Evolutionary conservation across 35 echinoderm and acorn worm species (phyloP).

Genomic region (Apostichopus parvimensis): DNA sequence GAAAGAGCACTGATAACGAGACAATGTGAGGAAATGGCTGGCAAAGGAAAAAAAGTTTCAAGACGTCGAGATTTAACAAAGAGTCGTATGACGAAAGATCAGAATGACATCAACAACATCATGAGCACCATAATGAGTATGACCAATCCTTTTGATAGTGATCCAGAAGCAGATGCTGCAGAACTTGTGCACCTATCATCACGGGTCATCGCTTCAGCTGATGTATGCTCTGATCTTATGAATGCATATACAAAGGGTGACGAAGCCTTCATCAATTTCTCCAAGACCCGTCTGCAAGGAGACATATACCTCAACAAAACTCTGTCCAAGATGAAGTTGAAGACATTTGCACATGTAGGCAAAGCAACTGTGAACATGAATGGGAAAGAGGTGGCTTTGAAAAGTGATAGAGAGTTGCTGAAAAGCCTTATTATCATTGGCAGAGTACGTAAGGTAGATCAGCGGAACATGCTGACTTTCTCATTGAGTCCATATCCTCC

Average conservation of each 20-base stretch:
- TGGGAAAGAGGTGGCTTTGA: conserved; percentile 16
- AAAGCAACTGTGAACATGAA: conserved; percentile 6
- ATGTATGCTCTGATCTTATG: background rate
- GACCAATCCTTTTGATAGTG: conserved; percentile 26
- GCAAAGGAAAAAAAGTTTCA: background rate
- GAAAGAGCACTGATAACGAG: conserved; percentile 60
- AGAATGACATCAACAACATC: conserved; percentile 44
- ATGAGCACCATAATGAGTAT: conserved; percentile 24
- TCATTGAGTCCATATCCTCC: conserved; percentile 9
- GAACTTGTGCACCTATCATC: conserved; percentile 19
- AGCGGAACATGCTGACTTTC: background rate
- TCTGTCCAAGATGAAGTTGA: conserved; percentile 36
- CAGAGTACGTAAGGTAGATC: conserved; percentile 35
- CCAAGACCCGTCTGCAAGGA: background rate
- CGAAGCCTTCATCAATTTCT: conserved; percentile 19
- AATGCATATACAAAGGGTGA: conserved; percentile 14
- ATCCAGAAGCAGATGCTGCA: background rate
- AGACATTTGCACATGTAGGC: conserved; percentile 50
- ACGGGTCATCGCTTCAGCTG: background rate
- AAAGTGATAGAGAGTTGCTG: conserved; percentile 32
- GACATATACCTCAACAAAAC: conserved; percentile 20
- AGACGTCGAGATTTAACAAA: conserved; percentile 53
- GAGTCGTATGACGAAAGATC: conserved; percentile 40
- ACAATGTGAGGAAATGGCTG: conserved; percentile 72
- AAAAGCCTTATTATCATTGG: conserved; percentile 15